phyloP scores from a whole-genome alignment of 2,888 invertebrate species.

The Zelleria hepariella region DNA sequence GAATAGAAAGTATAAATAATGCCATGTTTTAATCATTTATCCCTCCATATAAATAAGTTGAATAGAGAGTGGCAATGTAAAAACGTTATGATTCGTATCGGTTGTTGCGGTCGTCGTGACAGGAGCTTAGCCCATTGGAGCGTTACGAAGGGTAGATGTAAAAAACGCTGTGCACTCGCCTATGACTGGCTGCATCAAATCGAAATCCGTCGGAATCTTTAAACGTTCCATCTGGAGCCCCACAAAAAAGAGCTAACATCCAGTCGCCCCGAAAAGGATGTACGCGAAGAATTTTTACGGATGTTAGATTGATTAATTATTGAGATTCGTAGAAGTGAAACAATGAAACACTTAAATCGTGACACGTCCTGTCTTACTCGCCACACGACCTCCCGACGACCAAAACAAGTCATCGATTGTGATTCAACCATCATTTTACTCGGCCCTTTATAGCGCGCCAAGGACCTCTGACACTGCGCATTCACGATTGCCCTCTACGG shows the following conservation, averaged over 20 bases:
- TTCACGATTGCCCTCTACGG: slow-evolving; percentile 36
- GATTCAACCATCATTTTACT: slow-evolving; percentile 31
- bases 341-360: slow-evolving; percentile 49
- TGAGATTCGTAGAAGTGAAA: slow-evolving; percentile 28
- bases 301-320: slow-evolving; percentile 4
- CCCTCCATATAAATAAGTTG: neutral
- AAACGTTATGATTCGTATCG: slow-evolving; percentile 1
- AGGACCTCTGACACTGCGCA: slow-evolving; percentile 42
- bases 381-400: slow-evolving; percentile 39
- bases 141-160: slow-evolving; percentile 47
- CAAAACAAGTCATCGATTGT: slow-evolving; percentile 41
- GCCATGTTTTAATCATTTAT: neutral
- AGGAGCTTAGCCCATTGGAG: slow-evolving; percentile 34
- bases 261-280: neutral
- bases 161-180: slow-evolving; percentile 48
- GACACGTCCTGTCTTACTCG: slow-evolving; percentile 31
- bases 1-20: neutral
- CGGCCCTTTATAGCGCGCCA: slow-evolving; percentile 42
- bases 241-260: neutral
- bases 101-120: slow-evolving; percentile 47
- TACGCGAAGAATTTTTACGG: neutral
- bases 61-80: neutral
- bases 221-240: neutral
- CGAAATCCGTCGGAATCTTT: slow-evolving; percentile 1
- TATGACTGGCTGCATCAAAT: slow-evolving; percentile 28